Percentiles rank a stretch among this genome's conserved stretches.
These are phyloP conservation scores for Erythrocercus mccallii DNA, from an alignment of 2,113 vertebrate species.

Conservation along the genomic window DNA sequence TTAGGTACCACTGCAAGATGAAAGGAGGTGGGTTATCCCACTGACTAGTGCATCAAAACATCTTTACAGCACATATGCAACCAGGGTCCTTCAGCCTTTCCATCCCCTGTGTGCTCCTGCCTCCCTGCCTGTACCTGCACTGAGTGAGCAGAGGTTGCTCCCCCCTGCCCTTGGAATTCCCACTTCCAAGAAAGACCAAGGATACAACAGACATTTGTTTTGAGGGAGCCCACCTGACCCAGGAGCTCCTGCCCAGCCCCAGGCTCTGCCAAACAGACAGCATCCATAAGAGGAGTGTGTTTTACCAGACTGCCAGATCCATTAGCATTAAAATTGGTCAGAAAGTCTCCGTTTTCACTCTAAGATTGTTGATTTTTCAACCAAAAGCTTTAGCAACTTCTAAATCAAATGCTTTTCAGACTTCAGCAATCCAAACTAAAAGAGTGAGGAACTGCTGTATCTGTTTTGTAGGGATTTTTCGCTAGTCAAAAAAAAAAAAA, in stretches of 20 bases:
- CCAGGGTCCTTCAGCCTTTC: neutral
- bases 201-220: neutral
- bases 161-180: neutral
- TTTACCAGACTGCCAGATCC: neutral
- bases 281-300: fast-evolving
- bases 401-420: neutral
- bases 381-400: neutral
- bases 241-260: neutral
- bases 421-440: neutral
- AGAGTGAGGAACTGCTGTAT: neutral
- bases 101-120: fast-evolving
- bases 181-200: neutral
- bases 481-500: neutral
- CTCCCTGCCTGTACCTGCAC: neutral
- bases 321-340: neutral
- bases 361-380: neutral
- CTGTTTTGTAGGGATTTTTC: neutral
- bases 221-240: neutral
- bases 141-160: neutral
- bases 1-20: neutral
- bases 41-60: neutral
- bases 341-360: neutral
- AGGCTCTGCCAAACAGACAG: neutral
- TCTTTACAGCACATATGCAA: neutral
- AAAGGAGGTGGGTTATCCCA: neutral